These are phyloP conservation scores for Danaus melanippus DNA, from an alignment of 1,140 invertebrate species.

Conservation along the genomic window DNA sequence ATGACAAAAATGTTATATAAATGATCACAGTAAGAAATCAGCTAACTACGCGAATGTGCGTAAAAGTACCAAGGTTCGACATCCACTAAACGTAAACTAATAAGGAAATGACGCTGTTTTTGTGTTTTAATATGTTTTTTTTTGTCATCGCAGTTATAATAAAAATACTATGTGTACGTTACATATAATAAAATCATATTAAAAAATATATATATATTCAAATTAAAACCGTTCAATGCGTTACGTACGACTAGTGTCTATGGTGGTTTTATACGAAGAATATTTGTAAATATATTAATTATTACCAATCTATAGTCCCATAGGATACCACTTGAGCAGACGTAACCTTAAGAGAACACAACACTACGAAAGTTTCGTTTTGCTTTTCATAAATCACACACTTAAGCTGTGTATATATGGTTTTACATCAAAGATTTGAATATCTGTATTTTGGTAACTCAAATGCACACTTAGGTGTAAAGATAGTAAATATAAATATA, in stretches of 20 bases:
- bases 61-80: conserved; percentile 43
- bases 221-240: too few relatives aligned
- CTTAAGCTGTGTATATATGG: too few relatives aligned
- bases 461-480: conserved; percentile 28
- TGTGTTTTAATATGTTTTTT: conserved; percentile 2
- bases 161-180: too few relatives aligned
- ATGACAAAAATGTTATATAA: conserved; percentile 50
- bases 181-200: too few relatives aligned
- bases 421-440: too few relatives aligned
- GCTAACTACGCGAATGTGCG: conserved; percentile 68
- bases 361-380: conserved; percentile 21
- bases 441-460: conserved; percentile 9
- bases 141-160: background rate
- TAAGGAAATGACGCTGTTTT: background rate
- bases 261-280: background rate
- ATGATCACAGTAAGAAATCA: conserved; percentile 66
- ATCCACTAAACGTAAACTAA: conserved; percentile 8
- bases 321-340: conserved; percentile 67
- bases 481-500: conserved; percentile 32
- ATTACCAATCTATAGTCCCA: conserved; percentile 41
- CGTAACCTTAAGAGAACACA: conserved; percentile 63
- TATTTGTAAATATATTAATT: conserved; percentile 13
- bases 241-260: conserved; percentile 4
- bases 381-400: too few relatives aligned
- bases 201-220: too few relatives aligned